A percentile compares a stretch with the other conserved stretches of the same genome.
phyloP scores from a whole-genome alignment of 1,140 invertebrate species.

The Melanaphis sacchari region DNA sequence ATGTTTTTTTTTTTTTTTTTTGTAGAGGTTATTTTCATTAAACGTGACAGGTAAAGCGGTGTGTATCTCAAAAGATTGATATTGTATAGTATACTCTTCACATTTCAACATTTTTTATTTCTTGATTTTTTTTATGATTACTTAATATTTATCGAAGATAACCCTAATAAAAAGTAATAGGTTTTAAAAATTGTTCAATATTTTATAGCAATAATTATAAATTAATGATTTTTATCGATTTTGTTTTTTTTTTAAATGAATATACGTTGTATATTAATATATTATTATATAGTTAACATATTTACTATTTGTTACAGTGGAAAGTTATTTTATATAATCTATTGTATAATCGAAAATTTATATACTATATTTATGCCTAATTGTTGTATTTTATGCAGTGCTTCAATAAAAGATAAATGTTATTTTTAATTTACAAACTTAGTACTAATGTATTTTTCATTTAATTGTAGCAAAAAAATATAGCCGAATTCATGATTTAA shows the following conservation, averaged over 20 bases:
- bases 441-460: too few species aligned
- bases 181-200: conserved; percentile 13
- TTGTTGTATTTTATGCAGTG: too few species aligned
- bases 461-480: too few species aligned
- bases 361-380: too few species aligned
- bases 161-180: neutral
- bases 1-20: neutral
- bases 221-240: neutral
- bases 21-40: neutral
- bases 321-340: too few species aligned
- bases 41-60: neutral
- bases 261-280: neutral
- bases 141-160: neutral
- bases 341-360: too few species aligned
- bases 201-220: neutral
- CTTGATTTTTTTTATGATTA: neutral
- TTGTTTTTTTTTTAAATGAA: neutral
- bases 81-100: neutral
- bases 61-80: neutral
- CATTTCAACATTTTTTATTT: neutral
- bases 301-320: too few species aligned
- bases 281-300: too few species aligned
- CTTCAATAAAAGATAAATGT: too few species aligned
- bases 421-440: too few species aligned
- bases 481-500: too few species aligned